phyloP scores from a whole-genome alignment of 2,888 invertebrate species.

The Himalopsyche tibetana region DNA sequence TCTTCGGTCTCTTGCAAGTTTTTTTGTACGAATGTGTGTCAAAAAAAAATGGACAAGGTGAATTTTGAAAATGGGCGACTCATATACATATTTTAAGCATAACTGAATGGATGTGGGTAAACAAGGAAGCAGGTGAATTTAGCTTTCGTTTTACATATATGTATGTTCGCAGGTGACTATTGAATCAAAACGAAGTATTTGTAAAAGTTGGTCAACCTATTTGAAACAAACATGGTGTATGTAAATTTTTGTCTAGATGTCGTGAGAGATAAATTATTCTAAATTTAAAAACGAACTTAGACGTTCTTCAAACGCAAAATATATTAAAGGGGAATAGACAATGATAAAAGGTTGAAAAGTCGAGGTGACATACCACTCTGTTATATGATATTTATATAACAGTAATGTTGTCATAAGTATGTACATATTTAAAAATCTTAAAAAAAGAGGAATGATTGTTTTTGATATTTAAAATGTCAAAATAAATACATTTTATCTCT shows the following conservation, averaged over 20 bases:
- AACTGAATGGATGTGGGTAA: no score
- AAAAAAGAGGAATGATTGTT: no score
- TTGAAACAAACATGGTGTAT: constrained; percentile 27
- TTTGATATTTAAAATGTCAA: no score
- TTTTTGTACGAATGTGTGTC: no score
- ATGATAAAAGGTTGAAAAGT: constrained; percentile 36
- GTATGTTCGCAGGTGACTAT: no score
- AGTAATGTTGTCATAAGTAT: no score
- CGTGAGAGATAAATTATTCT: constrained; percentile 18
- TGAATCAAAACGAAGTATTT: neutral
- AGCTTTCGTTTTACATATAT: neutral
- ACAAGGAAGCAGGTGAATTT: neutral
- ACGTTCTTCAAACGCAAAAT: constrained; percentile 9
- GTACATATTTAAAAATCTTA: no score
- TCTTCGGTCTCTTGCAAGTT: no score
- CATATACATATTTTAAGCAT: no score
- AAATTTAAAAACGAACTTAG: constrained; percentile 7
- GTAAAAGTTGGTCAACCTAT: neutral
- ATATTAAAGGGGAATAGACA: neutral
- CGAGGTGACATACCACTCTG: neutral
- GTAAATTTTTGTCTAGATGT: constrained; percentile 40
- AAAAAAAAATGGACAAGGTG: no score
- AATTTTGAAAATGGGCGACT: no score
- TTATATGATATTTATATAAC: neutral
- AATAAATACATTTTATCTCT: no score